These are phyloP conservation scores for Epirrhoe alternata DNA, from an alignment of 2,888 invertebrate genomes.

Conservation along the genomic window DNA sequence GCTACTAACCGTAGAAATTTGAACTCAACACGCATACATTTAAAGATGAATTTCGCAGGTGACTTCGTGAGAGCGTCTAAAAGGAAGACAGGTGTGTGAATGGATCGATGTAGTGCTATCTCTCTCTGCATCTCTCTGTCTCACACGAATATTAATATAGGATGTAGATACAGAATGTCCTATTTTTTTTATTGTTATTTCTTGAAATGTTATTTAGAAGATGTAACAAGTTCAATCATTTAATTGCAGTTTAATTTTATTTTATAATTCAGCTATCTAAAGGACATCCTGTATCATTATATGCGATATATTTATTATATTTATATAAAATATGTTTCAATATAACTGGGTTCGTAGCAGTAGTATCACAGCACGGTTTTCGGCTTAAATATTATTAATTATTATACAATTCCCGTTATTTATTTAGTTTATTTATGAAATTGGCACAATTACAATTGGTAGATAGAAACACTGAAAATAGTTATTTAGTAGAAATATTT, in stretches of 20 bases:
- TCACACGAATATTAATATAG: slow-evolving; percentile 68
- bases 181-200: neutral
- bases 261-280: neutral
- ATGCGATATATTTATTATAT: slow-evolving; percentile 33
- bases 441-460: neutral
- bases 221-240: too few relatives aligned
- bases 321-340: slow-evolving; percentile 25
- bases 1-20: slow-evolving; percentile 53
- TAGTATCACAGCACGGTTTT: slow-evolving; percentile 58
- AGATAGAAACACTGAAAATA: neutral
- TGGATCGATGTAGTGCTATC: slow-evolving; percentile 82
- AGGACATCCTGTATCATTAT: slow-evolving; percentile 22
- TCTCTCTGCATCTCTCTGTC: slow-evolving; percentile 78
- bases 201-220: too few relatives aligned
- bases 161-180: slow-evolving; percentile 27
- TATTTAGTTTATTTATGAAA: slow-evolving; percentile 30
- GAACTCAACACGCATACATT: slow-evolving; percentile 58
- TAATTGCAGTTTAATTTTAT: neutral
- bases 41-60: slow-evolving; percentile 79
- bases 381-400: slow-evolving; percentile 39
- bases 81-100: slow-evolving; percentile 78
- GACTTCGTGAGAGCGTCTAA: slow-evolving; percentile 81
- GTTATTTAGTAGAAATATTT: neutral
- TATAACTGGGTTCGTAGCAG: slow-evolving; percentile 47
- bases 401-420: slow-evolving; percentile 38